Evolutionary conservation across 2,797 vertebrate genomes (phyloP), one percentile per base, ranked within the genome.

Genomic region (Thunnus albacares): DNA sequence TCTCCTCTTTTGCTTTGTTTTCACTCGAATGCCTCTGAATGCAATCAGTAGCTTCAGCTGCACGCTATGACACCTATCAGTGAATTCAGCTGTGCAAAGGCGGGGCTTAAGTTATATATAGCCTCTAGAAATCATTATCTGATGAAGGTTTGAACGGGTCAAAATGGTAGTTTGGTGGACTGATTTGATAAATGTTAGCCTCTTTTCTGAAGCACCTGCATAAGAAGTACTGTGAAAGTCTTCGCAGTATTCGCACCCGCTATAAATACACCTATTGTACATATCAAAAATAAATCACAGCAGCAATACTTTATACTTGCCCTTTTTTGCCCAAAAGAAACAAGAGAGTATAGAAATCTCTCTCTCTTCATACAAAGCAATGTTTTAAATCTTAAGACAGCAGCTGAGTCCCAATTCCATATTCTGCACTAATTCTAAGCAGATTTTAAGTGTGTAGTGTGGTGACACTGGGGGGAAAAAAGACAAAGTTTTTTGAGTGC

Each of bases 161-260:
- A 17, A 57, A 26, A 33, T 49, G 47, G 60, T 57, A 13, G n/a
- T 22, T 57, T 49, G 57, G 51, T 70, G 33, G 17, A 2, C 15
- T 15, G 28, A 47, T 20, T 62, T 1, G 11, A 12, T 33, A 24
- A 51, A 49, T 55, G 53, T 2, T 4, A 41, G 38, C 41, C 14
- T 43, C 41, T 43, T 41, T 45, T 45, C 43, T 38, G 38, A 38
- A 38, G 52, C 65, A 68, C 33, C 51, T 55, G 65, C 65, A 45
- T 38, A 38, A 38, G 6, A 33, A 6, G 1, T 33, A 38, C 7
- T 11, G 30, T 43, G 12, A 43, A 43, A 43, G 41, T 13, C 12
- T 41, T 13, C 24, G 24, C 24, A 24, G 24, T 24, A 41, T 41
- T 41, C 41, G 1, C 41, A 43, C 13, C 41, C 3, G 41, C 41